These are phyloP conservation scores for Laothoe populi DNA, from an alignment of 2,888 invertebrate genomes.

Conservation along the genomic window DNA sequence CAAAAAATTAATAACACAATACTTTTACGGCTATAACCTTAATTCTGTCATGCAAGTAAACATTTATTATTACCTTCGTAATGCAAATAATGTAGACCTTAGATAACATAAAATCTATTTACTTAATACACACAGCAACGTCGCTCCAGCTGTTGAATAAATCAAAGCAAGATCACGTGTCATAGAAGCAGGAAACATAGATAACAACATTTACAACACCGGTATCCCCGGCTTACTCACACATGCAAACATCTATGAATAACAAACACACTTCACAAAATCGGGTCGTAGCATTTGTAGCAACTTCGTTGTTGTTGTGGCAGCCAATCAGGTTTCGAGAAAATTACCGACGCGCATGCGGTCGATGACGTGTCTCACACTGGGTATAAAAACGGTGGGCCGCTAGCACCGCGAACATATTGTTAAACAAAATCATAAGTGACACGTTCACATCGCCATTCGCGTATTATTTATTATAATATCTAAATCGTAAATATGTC, in stretches of 20 bases:
- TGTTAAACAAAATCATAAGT: conserved; percentile 58
- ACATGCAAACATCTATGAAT: conserved; percentile 60
- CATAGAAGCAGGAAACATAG: conserved; percentile 9
- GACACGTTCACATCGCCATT: conserved; percentile 57
- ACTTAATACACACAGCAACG: not conserved
- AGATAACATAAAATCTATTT: no score
- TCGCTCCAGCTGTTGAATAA: conserved; percentile 4
- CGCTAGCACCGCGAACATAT: conserved; percentile 56
- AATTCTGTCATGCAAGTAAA: no score
- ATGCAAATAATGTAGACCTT: no score
- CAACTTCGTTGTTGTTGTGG: conserved; percentile 44
- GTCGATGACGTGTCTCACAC: conserved; percentile 74
- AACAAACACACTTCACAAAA: conserved; percentile 69
- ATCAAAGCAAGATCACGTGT: conserved; percentile 13
- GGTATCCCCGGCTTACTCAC: conserved; percentile 63
- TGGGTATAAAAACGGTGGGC: conserved; percentile 64
- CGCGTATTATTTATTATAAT: conserved; percentile 46
- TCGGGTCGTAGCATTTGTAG: conserved; percentile 55
- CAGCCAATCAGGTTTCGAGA: conserved; percentile 74
- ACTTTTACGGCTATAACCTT: no score
- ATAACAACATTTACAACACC: conserved; percentile 31
- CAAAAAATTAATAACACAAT: no score
- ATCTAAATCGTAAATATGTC: conserved; percentile 87
- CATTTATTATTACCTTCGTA: no score
- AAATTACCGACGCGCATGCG: conserved; percentile 81